Conservation (phyloP, 2,888 invertebrate genomes). For the Diabrotica balteata region DNA sequence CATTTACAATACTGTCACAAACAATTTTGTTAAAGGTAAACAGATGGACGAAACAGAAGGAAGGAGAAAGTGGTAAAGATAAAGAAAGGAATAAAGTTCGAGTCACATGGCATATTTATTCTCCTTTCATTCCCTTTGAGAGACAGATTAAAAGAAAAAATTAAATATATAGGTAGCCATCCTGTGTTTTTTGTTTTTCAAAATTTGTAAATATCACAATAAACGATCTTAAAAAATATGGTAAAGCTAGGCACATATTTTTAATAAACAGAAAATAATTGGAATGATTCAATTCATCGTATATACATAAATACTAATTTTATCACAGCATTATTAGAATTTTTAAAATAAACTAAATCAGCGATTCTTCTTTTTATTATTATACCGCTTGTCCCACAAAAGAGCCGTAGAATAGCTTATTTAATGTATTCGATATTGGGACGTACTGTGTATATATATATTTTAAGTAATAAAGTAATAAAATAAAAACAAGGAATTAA, state of each 20-base stretch:
- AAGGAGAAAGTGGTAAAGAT: too few species aligned
- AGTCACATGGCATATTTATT: too few species aligned
- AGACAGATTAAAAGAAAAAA: background rate
- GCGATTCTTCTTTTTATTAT: background rate
- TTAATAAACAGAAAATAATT: slow-evolving; percentile 14
- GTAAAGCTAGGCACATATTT: slow-evolving; percentile 21
- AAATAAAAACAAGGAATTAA: background rate
- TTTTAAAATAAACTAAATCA: slow-evolving; percentile 2
- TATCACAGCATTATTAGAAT: slow-evolving; percentile 35
- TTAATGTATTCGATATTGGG: background rate
- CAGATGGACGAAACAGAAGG: too few species aligned
- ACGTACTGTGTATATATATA: background rate
- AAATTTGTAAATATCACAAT: slow-evolving; percentile 25
- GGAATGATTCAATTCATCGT: slow-evolving; percentile 25
- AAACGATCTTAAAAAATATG: slow-evolving; percentile 16
- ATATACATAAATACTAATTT: slow-evolving; percentile 33
- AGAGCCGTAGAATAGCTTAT: background rate
- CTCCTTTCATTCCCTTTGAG: too few species aligned
- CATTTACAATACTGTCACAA: too few species aligned
- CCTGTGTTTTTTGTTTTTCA: background rate
- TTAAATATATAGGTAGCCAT: background rate
- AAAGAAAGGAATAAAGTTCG: too few species aligned
- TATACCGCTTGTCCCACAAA: background rate
- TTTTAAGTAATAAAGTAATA: slow-evolving; percentile 1
- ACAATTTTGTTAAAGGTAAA: too few species aligned